A percentile compares a stretch with the other conserved stretches of the same genome.
Evolutionary conservation across 92 coral and sea anemone genomes (phyloP).

Genomic region (Parazoanthus atlanticus): DNA sequence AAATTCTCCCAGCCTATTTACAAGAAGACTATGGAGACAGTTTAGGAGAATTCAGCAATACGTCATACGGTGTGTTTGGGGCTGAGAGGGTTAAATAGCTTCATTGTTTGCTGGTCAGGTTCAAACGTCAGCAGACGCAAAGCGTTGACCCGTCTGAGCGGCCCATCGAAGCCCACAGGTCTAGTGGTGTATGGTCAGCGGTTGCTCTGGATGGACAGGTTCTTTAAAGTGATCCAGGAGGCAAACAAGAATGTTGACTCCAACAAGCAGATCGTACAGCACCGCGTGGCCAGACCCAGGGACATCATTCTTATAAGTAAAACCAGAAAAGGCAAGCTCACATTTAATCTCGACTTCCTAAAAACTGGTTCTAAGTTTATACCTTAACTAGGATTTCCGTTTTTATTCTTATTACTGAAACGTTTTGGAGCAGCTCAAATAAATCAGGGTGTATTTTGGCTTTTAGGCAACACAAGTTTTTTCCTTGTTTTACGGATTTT

Average conservation of each 20-base stretch:
- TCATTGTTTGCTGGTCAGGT: not conserved
- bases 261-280: slow-evolving; percentile 1
- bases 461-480: too few relatives aligned
- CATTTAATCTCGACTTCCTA: not conserved
- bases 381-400: not conserved
- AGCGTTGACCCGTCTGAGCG: slow-evolving; percentile 14
- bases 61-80: too few relatives aligned
- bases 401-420: too few relatives aligned
- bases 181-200: slow-evolving; percentile 1
- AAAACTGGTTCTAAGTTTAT: not conserved
- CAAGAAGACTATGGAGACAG: too few relatives aligned
- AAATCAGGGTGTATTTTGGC: too few relatives aligned
- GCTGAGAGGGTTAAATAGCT: too few relatives aligned
- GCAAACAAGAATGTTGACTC: slow-evolving; percentile 21
- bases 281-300: slow-evolving; percentile 27
- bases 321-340: not conserved
- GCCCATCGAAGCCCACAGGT: slow-evolving; percentile 28
- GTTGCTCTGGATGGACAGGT: slow-evolving; percentile 40
- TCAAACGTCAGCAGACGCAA: not conserved
- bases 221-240: slow-evolving; percentile 12
- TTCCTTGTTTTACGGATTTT: not conserved
- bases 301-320: not conserved
- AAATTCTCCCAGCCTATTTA: too few relatives aligned
- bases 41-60: too few relatives aligned
- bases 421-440: too few relatives aligned